Conservation (phyloP, 2,797 vertebrate species). For the Gila robusta region DNA sequence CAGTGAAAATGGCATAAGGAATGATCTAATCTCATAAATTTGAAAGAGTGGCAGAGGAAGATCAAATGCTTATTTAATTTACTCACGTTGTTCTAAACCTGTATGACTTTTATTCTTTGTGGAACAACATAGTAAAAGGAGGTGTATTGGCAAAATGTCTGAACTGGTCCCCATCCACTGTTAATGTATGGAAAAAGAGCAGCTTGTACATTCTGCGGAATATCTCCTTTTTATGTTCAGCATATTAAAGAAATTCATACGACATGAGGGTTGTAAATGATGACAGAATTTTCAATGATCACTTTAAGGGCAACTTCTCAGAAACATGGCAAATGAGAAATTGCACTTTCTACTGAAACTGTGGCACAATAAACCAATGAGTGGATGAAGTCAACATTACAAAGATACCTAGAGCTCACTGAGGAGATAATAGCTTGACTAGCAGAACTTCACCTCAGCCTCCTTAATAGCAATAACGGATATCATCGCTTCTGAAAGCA, state of each 20-base stretch:
- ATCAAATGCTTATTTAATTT: not conserved
- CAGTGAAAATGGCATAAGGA: not conserved
- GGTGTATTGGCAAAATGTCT: not conserved
- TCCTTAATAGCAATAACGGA: slow-evolving; percentile 4
- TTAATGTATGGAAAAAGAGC: slow-evolving; percentile 6
- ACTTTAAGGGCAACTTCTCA: not conserved
- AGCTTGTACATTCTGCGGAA: not conserved
- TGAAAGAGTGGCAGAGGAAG: not conserved
- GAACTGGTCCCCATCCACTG: not conserved
- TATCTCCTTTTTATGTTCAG: not conserved
- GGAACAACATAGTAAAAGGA: not conserved
- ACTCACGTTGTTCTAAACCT: not conserved
- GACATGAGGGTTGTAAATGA: not conserved
- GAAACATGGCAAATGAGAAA: not conserved
- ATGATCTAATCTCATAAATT: not conserved
- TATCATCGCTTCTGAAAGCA: not conserved
- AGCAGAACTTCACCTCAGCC: slow-evolving; percentile 3
- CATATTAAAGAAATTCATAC: not conserved
- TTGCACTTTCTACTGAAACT: not conserved
- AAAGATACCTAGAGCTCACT: not conserved
- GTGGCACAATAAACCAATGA: not conserved
- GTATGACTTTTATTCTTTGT: not conserved
- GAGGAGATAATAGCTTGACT: not conserved
- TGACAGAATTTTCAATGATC: not conserved
- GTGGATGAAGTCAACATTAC: not conserved